Evolutionary conservation across 37 sponge, comb jelly and placozoan genomes (phyloP).

Genomic region (Diacarnus erythraeanus): DNA sequence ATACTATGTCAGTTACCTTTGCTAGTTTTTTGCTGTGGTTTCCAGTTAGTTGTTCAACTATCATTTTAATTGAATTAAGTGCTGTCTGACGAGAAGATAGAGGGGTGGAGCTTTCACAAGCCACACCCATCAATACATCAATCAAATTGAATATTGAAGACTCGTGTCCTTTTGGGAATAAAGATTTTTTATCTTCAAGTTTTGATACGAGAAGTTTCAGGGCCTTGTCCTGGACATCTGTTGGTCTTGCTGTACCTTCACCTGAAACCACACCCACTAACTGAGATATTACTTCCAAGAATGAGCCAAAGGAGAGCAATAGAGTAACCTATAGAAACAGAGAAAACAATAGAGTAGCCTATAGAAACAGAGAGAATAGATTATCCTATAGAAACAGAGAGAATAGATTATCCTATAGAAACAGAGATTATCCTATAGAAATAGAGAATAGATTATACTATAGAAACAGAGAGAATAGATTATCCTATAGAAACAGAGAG

Average conservation of each 20-base stretch:
- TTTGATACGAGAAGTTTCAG: slow-evolving; percentile 34
- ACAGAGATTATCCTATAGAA: too few relatives aligned
- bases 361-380: too few relatives aligned
- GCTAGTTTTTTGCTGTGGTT: slow-evolving; percentile 15
- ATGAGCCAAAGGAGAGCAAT: slow-evolving; percentile 43
- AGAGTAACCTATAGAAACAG: slow-evolving; percentile 22
- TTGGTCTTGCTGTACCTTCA: neutral
- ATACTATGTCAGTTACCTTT: slow-evolving; percentile 25
- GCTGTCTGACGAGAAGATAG: slow-evolving; percentile 34
- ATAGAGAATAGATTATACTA: too few relatives aligned
- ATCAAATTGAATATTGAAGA: slow-evolving; percentile 14
- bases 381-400: too few relatives aligned
- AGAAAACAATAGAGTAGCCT: neutral
- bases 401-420: too few relatives aligned
- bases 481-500: too few relatives aligned
- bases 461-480: too few relatives aligned
- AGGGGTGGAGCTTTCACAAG: slow-evolving; percentile 1
- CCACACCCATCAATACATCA: slow-evolving; percentile 43
- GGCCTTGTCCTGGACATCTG: slow-evolving; percentile 34
- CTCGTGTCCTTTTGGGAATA: slow-evolving; percentile 17
- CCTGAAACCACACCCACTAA: slow-evolving; percentile 10
- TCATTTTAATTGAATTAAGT: slow-evolving; percentile 35
- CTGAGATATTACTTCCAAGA: slow-evolving; percentile 39
- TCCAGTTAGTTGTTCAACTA: slow-evolving; percentile 1
- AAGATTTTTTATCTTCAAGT: slow-evolving; percentile 15